These are phyloP conservation scores for Nothoprocta perdicaria DNA, from an alignment of 2,113 vertebrate species.

Conservation along the genomic window DNA sequence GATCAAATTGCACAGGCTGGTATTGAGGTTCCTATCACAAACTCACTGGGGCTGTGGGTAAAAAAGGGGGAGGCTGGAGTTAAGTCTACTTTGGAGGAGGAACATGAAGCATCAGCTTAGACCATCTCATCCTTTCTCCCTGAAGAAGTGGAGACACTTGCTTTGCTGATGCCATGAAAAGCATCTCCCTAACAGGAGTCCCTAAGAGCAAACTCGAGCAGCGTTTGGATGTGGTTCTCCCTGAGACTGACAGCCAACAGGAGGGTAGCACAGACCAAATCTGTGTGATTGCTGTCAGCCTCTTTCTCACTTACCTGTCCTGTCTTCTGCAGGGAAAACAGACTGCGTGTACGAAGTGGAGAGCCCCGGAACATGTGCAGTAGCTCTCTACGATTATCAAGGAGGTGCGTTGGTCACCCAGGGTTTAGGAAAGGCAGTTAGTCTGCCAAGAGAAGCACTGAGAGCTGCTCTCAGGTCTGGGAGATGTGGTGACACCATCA, in stretches of 20 bases:
- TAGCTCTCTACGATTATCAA: constrained; percentile 66
- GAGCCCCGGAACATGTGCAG: not conserved
- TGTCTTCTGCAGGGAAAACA: not conserved
- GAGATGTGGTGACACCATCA: not conserved
- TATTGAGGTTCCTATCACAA: fast-evolving
- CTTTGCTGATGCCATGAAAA: not conserved
- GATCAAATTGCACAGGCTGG: not conserved
- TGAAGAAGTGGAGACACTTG: not conserved
- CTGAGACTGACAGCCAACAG: not conserved
- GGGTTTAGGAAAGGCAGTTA: not conserved
- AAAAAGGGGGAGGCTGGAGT: not conserved
- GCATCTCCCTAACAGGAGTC: not conserved
- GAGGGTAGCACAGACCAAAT: not conserved
- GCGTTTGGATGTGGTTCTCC: not conserved
- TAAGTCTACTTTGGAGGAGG: not conserved
- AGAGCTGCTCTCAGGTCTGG: not conserved
- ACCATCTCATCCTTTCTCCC: not conserved
- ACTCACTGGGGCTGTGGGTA: not conserved
- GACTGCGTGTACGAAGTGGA: not conserved
- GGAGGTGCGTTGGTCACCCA: constrained; percentile 44
- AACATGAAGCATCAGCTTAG: not conserved
- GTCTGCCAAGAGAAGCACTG: not conserved
- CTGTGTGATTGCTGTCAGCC: not conserved
- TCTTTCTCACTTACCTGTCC: not conserved
- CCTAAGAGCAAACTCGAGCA: not conserved